These are phyloP conservation scores for Zaprionus bogoriensis DNA, from an alignment of 2,888 invertebrate genomes.

Conservation along the genomic window DNA sequence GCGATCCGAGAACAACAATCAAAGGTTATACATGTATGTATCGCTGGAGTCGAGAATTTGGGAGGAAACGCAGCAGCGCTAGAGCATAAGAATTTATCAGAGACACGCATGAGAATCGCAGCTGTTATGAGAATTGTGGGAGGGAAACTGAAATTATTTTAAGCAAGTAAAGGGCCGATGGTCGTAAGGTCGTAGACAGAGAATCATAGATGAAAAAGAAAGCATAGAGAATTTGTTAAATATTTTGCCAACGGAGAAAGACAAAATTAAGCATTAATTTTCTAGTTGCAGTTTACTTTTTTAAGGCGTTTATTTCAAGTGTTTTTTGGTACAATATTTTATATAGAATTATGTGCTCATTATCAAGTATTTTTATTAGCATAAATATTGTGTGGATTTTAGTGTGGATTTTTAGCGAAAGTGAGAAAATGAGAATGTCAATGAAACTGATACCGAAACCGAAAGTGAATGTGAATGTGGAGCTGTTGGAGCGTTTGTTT, in stretches of 20 bases:
- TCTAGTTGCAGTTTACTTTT: slow-evolving; percentile 53
- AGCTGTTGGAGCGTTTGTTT: slow-evolving; percentile 49
- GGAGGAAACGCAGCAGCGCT: slow-evolving; percentile 19
- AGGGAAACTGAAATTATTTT: slow-evolving; percentile 37
- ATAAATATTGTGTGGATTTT: slow-evolving; percentile 32
- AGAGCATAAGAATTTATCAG: slow-evolving; percentile 39
- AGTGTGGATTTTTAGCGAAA: slow-evolving; percentile 39
- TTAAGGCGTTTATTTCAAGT: slow-evolving; percentile 51
- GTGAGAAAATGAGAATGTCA: slow-evolving; percentile 29
- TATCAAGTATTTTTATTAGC: slow-evolving; percentile 56
- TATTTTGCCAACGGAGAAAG: slow-evolving; percentile 57
- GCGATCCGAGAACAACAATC: slow-evolving; percentile 11
- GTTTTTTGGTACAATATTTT: slow-evolving; percentile 57
- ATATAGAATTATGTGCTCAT: slow-evolving; percentile 54
- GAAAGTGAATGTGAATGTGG: slow-evolving; percentile 7
- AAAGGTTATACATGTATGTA: slow-evolving; percentile 8
- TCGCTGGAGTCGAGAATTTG: slow-evolving; percentile 18
- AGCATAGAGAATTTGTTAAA: slow-evolving; percentile 62
- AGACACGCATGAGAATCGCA: slow-evolving; percentile 25
- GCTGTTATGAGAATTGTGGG: slow-evolving; percentile 19
- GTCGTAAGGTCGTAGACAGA: slow-evolving; percentile 28
- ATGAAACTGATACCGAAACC: slow-evolving; percentile 20
- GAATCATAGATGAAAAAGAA: slow-evolving; percentile 17
- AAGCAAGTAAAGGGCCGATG: slow-evolving; percentile 17
- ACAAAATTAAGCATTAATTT: slow-evolving; percentile 42